Percentiles rank a stretch among this genome's conserved stretches.
Conservation (phyloP, 1,140 invertebrate genomes). For the Drosophila nikananu region DNA sequence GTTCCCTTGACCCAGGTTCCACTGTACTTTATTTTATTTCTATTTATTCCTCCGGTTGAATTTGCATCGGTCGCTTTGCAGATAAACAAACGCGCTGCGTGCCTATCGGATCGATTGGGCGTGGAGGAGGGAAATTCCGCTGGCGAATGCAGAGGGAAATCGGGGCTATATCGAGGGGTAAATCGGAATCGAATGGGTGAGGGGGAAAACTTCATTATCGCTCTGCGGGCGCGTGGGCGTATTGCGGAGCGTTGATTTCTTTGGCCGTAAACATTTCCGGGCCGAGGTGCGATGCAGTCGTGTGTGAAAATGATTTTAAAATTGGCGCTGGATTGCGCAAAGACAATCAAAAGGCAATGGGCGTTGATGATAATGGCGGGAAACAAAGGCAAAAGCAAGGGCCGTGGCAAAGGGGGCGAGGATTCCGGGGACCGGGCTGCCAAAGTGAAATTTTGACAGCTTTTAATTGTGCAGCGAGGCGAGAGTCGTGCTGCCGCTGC, state of each 20-base stretch:
- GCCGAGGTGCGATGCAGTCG: conserved; percentile 68
- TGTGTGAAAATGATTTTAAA: conserved; percentile 84
- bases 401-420: background rate
- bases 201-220: conserved; percentile 22
- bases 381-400: conserved; percentile 45
- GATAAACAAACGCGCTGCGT: conserved; percentile 49
- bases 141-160: conserved; percentile 4
- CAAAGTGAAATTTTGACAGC: conserved; percentile 75
- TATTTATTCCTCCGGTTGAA: conserved; percentile 33
- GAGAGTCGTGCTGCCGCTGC: conserved; percentile 41
- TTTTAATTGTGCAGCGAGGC: conserved; percentile 77
- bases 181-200: background rate
- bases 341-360: conserved; percentile 79
- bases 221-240: conserved; percentile 28
- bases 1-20: background rate
- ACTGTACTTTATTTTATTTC: conserved; percentile 33
- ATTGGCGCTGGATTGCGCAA: conserved; percentile 70
- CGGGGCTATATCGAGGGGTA: conserved; percentile 6
- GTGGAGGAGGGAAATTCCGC: conserved; percentile 35
- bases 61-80: conserved; percentile 41
- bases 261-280: conserved; percentile 74
- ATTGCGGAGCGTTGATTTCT: conserved; percentile 49
- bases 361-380: conserved; percentile 65
- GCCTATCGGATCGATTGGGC: conserved; percentile 44
- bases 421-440: conserved; percentile 2